Percentiles rank a stretch among this genome's conserved stretches.
Evolutionary conservation across 1,140 invertebrate species (phyloP).

Genomic region (Zaprionus camerounensis): DNA sequence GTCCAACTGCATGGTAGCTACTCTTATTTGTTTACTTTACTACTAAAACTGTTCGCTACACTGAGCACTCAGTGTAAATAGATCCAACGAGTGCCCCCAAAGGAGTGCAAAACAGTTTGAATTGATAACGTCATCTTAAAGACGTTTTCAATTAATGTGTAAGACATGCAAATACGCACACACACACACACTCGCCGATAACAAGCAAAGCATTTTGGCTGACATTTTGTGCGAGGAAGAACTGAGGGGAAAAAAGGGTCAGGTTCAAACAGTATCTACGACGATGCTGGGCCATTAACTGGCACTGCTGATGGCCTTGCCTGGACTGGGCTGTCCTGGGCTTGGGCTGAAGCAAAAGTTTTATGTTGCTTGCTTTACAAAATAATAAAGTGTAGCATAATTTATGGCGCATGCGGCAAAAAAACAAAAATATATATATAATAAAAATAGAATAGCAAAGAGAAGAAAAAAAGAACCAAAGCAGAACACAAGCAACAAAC

Average conservation of each 20-base stretch:
- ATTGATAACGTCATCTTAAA: slow-evolving; percentile 17
- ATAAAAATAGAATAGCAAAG: slow-evolving; percentile 21
- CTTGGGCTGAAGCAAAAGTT: slow-evolving; percentile 34
- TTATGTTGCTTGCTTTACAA: slow-evolving; percentile 56
- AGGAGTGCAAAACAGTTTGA: background rate
- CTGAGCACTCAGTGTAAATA: background rate
- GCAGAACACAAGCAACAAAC: background rate
- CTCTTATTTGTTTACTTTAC: too few species aligned
- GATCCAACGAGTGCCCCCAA: background rate
- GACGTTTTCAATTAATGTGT: slow-evolving; percentile 32
- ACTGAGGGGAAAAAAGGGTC: slow-evolving; percentile 34
- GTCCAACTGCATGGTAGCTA: too few species aligned
- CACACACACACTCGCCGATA: slow-evolving; percentile 19
- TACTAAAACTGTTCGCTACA: background rate
- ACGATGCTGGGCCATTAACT: slow-evolving; percentile 36
- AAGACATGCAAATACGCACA: slow-evolving; percentile 8
- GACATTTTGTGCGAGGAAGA: slow-evolving; percentile 15
- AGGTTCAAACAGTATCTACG: slow-evolving; percentile 31
- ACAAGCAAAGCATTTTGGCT: slow-evolving; percentile 35
- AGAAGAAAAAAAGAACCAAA: background rate
- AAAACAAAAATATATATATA: slow-evolving; percentile 27
- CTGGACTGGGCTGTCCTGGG: slow-evolving; percentile 1
- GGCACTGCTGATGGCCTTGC: background rate
- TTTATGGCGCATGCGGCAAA: slow-evolving; percentile 55
- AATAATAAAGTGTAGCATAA: slow-evolving; percentile 77